Conservation (phyloP, 2,113 vertebrate genomes). For the Pampusana beccarii region DNA sequence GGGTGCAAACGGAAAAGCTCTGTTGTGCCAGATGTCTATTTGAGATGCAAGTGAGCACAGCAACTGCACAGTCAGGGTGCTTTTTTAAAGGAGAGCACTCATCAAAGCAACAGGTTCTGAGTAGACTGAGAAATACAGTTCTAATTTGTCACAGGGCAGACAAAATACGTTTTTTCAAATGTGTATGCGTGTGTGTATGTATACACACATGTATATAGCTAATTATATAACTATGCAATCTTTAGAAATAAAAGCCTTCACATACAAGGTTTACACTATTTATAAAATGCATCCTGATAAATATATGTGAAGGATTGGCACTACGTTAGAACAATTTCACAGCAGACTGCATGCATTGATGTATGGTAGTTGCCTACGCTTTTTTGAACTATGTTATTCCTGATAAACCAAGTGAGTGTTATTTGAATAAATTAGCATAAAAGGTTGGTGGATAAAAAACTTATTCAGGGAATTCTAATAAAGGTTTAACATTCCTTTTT, state of each 20-base stretch:
- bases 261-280: background rate
- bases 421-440: background rate
- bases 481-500: background rate
- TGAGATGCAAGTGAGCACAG: background rate
- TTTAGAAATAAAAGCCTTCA: background rate
- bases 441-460: background rate
- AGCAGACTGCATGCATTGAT: background rate
- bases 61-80: background rate
- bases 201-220: accelerated
- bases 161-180: background rate
- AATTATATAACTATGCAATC: background rate
- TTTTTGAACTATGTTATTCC: background rate
- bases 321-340: background rate
- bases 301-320: background rate
- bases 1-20: background rate
- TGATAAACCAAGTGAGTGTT: background rate
- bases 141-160: background rate
- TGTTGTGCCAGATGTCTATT: background rate
- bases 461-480: background rate
- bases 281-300: background rate
- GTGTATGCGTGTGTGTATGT: background rate
- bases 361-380: background rate
- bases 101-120: background rate
- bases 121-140: background rate
- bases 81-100: background rate